Conservation (phyloP, 2,113 vertebrate species). For the Catagonus wagneri region DNA sequence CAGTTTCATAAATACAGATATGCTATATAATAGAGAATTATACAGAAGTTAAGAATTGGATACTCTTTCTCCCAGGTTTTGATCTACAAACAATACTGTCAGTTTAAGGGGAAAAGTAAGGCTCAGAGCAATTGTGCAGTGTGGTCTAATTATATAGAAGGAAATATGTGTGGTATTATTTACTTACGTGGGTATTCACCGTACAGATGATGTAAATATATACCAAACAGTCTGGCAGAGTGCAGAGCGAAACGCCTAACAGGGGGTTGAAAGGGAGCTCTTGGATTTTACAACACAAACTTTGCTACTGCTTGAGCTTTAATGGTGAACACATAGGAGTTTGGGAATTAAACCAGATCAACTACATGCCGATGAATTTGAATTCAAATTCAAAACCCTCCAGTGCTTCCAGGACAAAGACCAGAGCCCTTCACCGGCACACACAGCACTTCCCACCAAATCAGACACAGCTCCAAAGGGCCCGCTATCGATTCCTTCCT, state of each 20-base stretch:
- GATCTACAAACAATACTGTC: not conserved
- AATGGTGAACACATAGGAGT: not conserved
- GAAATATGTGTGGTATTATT: not conserved
- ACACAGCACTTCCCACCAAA: not conserved
- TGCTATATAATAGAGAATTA: accelerated
- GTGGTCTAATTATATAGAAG: not conserved
- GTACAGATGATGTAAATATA: not conserved
- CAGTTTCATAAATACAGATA: too few species aligned
- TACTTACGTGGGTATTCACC: not conserved
- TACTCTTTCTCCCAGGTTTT: not conserved
- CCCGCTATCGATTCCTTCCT: not conserved
- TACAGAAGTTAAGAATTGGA: not conserved
- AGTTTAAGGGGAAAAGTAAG: not conserved
- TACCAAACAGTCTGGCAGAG: not conserved
- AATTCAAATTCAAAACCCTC: not conserved
- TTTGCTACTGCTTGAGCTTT: not conserved
- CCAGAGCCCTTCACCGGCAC: not conserved
- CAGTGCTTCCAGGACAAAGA: not conserved
- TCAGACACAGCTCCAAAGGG: accelerated
- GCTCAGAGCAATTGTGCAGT: not conserved
- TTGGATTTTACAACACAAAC: not conserved
- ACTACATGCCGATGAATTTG: not conserved
- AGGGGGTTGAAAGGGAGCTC: not conserved
- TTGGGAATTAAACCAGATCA: not conserved
- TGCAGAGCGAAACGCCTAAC: not conserved